phyloP scores from a whole-genome alignment of 2,888 invertebrate genomes.

The Hypomecis punctinalis region DNA sequence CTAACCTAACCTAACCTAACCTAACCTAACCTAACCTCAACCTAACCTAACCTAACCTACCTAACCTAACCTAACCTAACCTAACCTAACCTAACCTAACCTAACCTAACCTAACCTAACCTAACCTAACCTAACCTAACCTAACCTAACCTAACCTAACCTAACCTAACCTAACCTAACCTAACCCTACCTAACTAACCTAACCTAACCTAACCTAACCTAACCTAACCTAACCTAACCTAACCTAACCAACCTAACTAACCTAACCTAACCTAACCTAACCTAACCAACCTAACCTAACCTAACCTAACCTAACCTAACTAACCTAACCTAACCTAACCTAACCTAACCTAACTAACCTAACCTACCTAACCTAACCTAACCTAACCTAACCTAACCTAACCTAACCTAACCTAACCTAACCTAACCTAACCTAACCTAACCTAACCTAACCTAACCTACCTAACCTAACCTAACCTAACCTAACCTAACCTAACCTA shows the following conservation, averaged over 20 bases:
- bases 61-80: conserved; percentile 42
- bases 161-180: conserved; percentile 8
- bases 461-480: conserved; percentile 11
- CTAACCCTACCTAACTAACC: conserved; percentile 11
- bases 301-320: conserved; percentile 39
- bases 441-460: conserved; percentile 10
- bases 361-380: conserved; percentile 5
- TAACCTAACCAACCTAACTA: conserved; percentile 44
- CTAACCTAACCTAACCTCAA: conserved; percentile 41
- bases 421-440: conserved; percentile 11
- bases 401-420: conserved; percentile 8
- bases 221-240: conserved; percentile 28
- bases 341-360: conserved; percentile 32
- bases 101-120: conserved; percentile 44
- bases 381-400: conserved; percentile 6
- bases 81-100: conserved; percentile 38
- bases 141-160: conserved; percentile 40
- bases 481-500: conserved; percentile 5
- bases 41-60: conserved; percentile 34
- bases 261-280: too few relatives aligned
- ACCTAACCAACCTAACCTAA: conserved; percentile 43
- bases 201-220: conserved; percentile 8
- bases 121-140: conserved; percentile 44
- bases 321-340: conserved; percentile 42
- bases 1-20: conserved; percentile 43